These are phyloP conservation scores for Dendrolimus houi DNA, from an alignment of 2,888 invertebrate species.

Conservation along the genomic window DNA sequence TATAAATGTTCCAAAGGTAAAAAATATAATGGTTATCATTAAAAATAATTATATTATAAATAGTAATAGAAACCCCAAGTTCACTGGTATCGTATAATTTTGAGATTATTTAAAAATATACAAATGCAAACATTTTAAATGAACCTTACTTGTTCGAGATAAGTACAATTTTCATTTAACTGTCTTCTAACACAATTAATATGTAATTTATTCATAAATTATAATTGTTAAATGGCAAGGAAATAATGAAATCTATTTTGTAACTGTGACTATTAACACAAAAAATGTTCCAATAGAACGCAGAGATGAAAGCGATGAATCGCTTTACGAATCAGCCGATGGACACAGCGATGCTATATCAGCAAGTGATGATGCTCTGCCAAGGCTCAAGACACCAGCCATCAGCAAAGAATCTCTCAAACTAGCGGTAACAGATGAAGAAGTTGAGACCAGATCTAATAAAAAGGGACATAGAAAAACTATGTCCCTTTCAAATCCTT, in stretches of 20 bases:
- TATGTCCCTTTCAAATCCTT: conserved; percentile 66
- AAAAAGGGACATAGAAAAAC: conserved; percentile 68
- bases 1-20: too few species aligned
- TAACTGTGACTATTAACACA: conserved; percentile 11
- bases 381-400: conserved; percentile 57
- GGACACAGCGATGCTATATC: conserved; percentile 65
- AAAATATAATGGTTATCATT: too few species aligned
- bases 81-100: too few species aligned
- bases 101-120: too few species aligned
- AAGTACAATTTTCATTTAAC: not conserved
- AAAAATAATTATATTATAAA: too few species aligned
- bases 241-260: conserved; percentile 13
- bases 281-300: conserved; percentile 46
- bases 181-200: not conserved
- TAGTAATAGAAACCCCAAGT: too few species aligned
- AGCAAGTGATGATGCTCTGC: conserved; percentile 59
- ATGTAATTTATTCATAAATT: not conserved
- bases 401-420: conserved; percentile 68
- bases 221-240: conserved; percentile 28
- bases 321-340: conserved; percentile 67
- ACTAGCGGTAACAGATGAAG: conserved; percentile 65
- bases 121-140: too few species aligned
- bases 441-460: conserved; percentile 39
- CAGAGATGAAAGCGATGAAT: conserved; percentile 68
- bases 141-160: too few species aligned